Evolutionary conservation across 2,888 invertebrate genomes (phyloP).

Genomic region (Lepeophtheirus nordmannii): DNA sequence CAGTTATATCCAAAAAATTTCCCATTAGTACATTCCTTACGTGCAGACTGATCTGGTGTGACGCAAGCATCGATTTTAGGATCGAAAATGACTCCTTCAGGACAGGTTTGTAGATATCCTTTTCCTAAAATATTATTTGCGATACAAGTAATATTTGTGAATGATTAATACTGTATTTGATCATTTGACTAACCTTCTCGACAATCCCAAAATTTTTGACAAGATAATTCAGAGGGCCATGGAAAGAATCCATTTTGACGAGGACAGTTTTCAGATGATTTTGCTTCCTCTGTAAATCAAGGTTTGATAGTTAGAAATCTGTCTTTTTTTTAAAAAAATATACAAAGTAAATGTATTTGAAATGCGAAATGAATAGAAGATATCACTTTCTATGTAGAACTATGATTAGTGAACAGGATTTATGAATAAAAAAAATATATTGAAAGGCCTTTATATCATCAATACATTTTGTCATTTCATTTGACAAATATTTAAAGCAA

Average conservation of each 20-base stretch:
- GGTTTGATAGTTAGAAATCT: too few species aligned
- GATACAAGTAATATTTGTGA: neutral
- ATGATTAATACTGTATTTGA: conserved; percentile 26
- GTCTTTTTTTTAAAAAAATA: too few species aligned
- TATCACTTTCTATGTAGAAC: too few species aligned
- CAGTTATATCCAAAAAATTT: conserved; percentile 18
- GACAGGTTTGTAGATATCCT: conserved; percentile 30
- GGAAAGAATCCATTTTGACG: conserved; percentile 30
- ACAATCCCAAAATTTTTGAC: conserved; percentile 33
- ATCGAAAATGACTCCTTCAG: conserved; percentile 32
- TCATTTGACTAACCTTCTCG: conserved; percentile 30
- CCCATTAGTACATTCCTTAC: conserved; percentile 29
- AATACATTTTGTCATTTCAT: too few species aligned
- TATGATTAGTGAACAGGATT: too few species aligned
- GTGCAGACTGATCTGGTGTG: conserved; percentile 29
- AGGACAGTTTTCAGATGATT: conserved; percentile 44
- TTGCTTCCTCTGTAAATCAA: conserved; percentile 45
- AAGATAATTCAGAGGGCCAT: conserved; percentile 29
- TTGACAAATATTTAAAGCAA: too few species aligned
- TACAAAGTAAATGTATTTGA: too few species aligned
- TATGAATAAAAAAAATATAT: too few species aligned
- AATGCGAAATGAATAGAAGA: too few species aligned
- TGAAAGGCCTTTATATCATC: too few species aligned
- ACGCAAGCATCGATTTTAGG: conserved; percentile 29
- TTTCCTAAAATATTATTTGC: conserved; percentile 26